Conservation (phyloP, 53 echinoderm and acorn worm species). For the Holothuria scabra region DNA sequence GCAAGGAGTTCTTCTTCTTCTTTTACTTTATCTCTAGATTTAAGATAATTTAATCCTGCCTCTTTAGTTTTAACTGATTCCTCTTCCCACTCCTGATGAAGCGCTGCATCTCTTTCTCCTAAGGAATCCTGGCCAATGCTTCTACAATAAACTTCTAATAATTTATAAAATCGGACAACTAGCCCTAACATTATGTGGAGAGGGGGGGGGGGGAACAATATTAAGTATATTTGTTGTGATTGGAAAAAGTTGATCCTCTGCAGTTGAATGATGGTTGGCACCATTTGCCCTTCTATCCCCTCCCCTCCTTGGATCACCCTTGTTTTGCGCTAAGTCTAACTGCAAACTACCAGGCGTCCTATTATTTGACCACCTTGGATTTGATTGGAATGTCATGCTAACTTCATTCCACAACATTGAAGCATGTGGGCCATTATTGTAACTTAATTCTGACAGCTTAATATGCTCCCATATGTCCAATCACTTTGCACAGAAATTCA, state of each 20-base stretch:
- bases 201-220: constrained; percentile 22
- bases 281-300: constrained; percentile 5
- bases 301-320: constrained; percentile 18
- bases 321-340: not conserved
- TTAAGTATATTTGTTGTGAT: not conserved
- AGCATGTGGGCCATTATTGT: not conserved
- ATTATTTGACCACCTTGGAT: not conserved
- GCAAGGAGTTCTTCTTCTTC: constrained; percentile 9
- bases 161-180: constrained; percentile 44
- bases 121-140: constrained; percentile 40
- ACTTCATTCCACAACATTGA: constrained; percentile 17
- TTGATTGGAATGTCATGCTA: constrained; percentile 3
- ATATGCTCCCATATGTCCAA: constrained; percentile 39
- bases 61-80: constrained; percentile 10
- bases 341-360: not conserved
- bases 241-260: not conserved
- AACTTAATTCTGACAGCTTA: not conserved
- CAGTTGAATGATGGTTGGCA: constrained; percentile 20
- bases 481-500: not conserved
- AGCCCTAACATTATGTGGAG: constrained; percentile 49
- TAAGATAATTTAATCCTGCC: not conserved
- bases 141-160: constrained; percentile 48
- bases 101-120: constrained; percentile 33
- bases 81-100: constrained; percentile 44
- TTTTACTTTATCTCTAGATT: not conserved